Evolutionary conservation across 2,888 invertebrate genomes (phyloP).

Genomic region (Macrosoma leucophasiata): DNA sequence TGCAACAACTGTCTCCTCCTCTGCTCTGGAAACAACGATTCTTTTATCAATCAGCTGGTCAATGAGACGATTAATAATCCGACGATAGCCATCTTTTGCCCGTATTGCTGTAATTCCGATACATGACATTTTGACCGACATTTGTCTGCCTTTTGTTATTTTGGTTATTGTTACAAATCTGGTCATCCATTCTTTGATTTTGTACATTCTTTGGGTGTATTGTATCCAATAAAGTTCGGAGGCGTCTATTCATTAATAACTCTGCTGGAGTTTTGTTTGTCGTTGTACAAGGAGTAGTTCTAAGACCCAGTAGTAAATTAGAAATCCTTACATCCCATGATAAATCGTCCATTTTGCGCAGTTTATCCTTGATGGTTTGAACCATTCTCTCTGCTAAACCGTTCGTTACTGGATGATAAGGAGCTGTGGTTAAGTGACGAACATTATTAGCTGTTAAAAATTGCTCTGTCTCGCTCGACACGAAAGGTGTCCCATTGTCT

Average conservation of each 20-base stretch:
- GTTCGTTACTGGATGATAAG: conserved; percentile 23
- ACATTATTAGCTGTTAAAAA: conserved; percentile 19
- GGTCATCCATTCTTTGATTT: conserved; percentile 4
- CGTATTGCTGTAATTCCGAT: conserved; percentile 2
- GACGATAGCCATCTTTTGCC: conserved; percentile 6
- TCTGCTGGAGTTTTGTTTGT: conserved; percentile 18
- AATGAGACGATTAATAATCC: conserved; percentile 9
- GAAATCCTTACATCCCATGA: conserved; percentile 18
- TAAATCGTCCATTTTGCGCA: conserved; percentile 14
- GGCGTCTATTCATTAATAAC: conserved; percentile 16
- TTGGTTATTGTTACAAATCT: conserved; percentile 11
- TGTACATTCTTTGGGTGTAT: conserved; percentile 12
- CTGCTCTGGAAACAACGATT: not conserved
- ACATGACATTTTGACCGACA: conserved; percentile 10
- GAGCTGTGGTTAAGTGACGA: conserved; percentile 15
- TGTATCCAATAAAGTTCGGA: conserved; percentile 15
- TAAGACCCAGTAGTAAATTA: conserved; percentile 8
- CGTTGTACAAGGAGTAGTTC: conserved; percentile 12
- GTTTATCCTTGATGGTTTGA: conserved; percentile 23
- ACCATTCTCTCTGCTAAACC: conserved; percentile 21
- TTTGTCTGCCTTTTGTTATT: conserved; percentile 9
- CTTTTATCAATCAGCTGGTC: conserved; percentile 10
- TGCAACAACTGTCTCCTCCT: conserved; percentile 1
- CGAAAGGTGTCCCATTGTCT: conserved; percentile 14
- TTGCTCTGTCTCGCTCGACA: conserved; percentile 18